Evolutionary conservation across 2,797 vertebrate genomes (phyloP).

Genomic region (Heterohyrax brucei): DNA sequence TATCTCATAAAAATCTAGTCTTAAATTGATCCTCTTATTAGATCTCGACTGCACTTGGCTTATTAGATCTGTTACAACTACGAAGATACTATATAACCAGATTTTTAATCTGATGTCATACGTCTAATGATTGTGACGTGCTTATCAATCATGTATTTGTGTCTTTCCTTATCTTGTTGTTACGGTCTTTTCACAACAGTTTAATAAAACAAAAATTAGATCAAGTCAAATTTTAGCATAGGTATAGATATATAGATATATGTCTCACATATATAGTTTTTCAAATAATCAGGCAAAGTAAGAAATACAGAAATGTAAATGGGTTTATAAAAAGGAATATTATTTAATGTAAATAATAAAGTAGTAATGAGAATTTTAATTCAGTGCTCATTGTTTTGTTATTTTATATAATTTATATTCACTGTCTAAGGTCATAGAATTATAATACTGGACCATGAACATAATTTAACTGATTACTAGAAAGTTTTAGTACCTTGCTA

Average conservation of each 20-base stretch:
- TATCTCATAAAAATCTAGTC: constrained; percentile 49
- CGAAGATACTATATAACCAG: constrained; percentile 32
- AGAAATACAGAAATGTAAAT: constrained; percentile 26
- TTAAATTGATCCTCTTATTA: constrained; percentile 5
- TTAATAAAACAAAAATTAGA: constrained; percentile 54
- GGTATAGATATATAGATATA: not conserved
- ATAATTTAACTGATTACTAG: not conserved
- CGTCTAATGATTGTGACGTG: not conserved
- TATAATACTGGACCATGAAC: not conserved
- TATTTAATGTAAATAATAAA: constrained; percentile 52
- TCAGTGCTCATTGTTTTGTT: constrained; percentile 18
- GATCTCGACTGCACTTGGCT: not conserved
- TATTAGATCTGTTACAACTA: constrained; percentile 9
- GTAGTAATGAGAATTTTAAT: constrained; percentile 42
- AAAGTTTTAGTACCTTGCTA: not conserved
- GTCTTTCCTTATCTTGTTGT: constrained; percentile 52
- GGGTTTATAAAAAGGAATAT: not conserved
- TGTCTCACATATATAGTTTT: not conserved
- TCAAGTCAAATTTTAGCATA: constrained; percentile 62
- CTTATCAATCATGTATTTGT: constrained; percentile 34
- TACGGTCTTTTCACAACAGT: constrained; percentile 46
- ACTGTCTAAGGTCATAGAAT: constrained; percentile 40
- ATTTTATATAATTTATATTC: constrained; percentile 21
- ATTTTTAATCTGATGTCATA: constrained; percentile 48
- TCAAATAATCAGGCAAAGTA: constrained; percentile 60